Evolutionary conservation across 2,113 vertebrate species (phyloP), one percentile per base, ranked within the genome.

Genomic region (Pelecanus crispus): DNA sequence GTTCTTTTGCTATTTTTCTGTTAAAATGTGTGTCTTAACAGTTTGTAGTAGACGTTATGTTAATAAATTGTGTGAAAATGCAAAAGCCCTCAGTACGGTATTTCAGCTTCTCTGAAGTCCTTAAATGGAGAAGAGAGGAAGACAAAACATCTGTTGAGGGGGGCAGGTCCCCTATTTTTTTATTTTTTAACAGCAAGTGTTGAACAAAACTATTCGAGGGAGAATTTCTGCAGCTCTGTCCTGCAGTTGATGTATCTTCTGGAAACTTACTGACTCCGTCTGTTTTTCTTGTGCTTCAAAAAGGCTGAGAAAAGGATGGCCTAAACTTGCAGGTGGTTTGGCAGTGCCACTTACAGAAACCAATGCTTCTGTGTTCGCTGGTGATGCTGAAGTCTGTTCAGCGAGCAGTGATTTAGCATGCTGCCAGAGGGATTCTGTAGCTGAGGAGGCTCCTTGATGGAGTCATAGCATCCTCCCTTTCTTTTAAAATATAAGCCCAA

Each of bases 61-160:
- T 86, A 82, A 93, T 86, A 96, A 90, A 90, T 44, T 10, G 36
- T 80, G 92, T 80, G 84, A 72, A 93, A 88, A 87, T 36, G 28
- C 70, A 71, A 4, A 89, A 71, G 63, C 72, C 40, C 40, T 61
- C 68, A 24, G 52, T 17, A 26, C 1, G 3, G 58, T 34, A 40
- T 55, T 67, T 53, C 75, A 81, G 66, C 84, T 89, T 67, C 77
- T 67, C 72, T 81, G 72, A 59, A 28, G 59, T 55, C 68, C 52
- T 47, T 45, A 22, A 63, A 42, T 34, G 47, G 65, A 72, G 65
- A 55, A 52, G 36, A 53, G 18, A 15, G 34, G 58, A 68, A 61
- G 6, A n/a, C 5, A 58, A 66, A 71, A 55, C 7, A 32, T 40
- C 24, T 31, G 0, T 21, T 32, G 42, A n/a, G 55, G 38, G 15